These are phyloP conservation scores for Lissonota sp. DNA, from an alignment of 2,888 invertebrate species.

Conservation along the genomic window DNA sequence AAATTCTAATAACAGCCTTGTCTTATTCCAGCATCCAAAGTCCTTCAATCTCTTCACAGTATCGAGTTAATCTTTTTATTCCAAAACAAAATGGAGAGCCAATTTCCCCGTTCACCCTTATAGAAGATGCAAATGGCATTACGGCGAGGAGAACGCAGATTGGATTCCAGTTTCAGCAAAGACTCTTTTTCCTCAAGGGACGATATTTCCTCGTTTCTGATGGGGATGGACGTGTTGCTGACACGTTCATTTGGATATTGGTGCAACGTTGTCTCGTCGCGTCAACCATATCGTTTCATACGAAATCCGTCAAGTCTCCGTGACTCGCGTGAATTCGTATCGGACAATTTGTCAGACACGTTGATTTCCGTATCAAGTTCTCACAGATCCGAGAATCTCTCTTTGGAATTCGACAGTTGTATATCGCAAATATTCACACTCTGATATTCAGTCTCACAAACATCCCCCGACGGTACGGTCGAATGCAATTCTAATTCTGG, in stretches of 20 bases:
- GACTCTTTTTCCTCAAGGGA: conserved; percentile 2
- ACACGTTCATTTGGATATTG: background rate
- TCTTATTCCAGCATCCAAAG: too few species aligned
- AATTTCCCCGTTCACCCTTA: too few species aligned
- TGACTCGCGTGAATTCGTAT: conserved; percentile 32
- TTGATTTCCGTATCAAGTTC: background rate
- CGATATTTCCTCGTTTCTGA: conserved; percentile 16
- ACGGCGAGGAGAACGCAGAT: background rate
- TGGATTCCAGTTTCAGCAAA: background rate
- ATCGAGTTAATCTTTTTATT: too few species aligned
- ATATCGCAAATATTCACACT: too few species aligned
- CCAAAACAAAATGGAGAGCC: too few species aligned
- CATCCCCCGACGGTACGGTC: too few species aligned
- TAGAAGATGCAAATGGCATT: background rate
- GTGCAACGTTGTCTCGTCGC: background rate
- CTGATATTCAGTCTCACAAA: too few species aligned
- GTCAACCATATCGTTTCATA: background rate
- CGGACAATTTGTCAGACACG: conserved; percentile 26
- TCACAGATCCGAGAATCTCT: background rate
- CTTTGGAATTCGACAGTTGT: too few species aligned
- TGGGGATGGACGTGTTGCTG: conserved; percentile 21
- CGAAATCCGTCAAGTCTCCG: conserved; percentile 3
- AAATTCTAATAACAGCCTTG: too few species aligned
- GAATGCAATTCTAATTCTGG: too few species aligned
- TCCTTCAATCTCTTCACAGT: too few species aligned